Conservation (phyloP, 2,113 vertebrate genomes). For the Paramormyrops kingsleyae region DNA sequence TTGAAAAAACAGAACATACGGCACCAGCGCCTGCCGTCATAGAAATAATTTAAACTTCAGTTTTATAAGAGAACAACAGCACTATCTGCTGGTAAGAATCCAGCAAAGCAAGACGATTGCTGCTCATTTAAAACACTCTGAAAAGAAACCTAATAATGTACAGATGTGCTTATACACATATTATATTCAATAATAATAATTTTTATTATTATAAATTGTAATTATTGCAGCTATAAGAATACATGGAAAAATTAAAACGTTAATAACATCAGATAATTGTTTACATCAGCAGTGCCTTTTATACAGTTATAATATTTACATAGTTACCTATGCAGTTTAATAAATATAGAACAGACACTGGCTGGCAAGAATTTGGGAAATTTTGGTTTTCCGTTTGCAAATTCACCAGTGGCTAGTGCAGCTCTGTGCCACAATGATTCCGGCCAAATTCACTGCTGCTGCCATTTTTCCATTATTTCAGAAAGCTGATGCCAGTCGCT, state of each 20-base stretch:
- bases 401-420: not conserved
- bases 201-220: not conserved
- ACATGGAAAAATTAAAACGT: not conserved
- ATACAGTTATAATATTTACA: not conserved
- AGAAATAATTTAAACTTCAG: not conserved
- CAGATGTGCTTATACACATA: not conserved
- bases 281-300: not conserved
- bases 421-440: not conserved
- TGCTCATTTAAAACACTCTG: not conserved
- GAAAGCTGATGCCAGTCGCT: not conserved
- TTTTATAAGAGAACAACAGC: not conserved
- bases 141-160: not conserved
- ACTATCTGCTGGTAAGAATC: slow-evolving; percentile 11
- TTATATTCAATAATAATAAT: not conserved
- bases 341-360: not conserved
- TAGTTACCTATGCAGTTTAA: not conserved
- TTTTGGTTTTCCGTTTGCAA: not conserved
- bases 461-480: not conserved
- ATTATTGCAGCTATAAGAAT: not conserved
- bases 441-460: not conserved
- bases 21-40: not conserved
- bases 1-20: not conserved
- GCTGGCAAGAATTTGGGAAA: not conserved
- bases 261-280: not conserved
- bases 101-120: not conserved